phyloP scores from a whole-genome alignment of 1,140 invertebrate species.

The Orussus abietinus region DNA sequence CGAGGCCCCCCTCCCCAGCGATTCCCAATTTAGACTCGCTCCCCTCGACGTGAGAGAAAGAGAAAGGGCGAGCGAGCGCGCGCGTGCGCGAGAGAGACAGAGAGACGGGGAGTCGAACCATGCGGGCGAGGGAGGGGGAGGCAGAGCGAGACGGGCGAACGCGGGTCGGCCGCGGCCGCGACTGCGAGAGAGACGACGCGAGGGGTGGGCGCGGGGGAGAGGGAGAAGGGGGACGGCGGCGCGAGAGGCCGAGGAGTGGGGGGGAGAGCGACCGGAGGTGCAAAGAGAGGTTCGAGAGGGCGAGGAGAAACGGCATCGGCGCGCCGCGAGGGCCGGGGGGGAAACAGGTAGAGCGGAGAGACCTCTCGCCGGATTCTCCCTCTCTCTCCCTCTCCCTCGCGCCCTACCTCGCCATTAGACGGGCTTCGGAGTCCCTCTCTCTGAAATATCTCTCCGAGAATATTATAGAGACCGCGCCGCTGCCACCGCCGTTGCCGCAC shows the following conservation, averaged over 20 bases:
- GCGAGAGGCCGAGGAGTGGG: conserved; percentile 23
- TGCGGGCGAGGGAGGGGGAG: conserved; percentile 13
- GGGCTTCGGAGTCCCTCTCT: conserved; percentile 32
- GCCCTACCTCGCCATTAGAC: conserved; percentile 27
- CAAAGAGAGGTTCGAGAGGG: conserved; percentile 17
- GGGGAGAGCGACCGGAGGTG: conserved; percentile 18
- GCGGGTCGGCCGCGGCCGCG: background rate
- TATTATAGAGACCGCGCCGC: conserved; percentile 34
- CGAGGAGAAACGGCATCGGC: conserved; percentile 11
- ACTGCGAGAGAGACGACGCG: conserved; percentile 15
- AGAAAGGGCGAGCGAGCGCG: conserved; percentile 4
- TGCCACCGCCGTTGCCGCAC: conserved; percentile 26
- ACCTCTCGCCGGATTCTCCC: background rate
- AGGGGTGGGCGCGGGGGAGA: conserved; percentile 15
- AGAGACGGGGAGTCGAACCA: background rate
- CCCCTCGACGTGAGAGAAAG: conserved; percentile 23
- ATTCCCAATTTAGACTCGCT: conserved; percentile 44
- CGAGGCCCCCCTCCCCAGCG: conserved; percentile 21
- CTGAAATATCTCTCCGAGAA: conserved; percentile 43
- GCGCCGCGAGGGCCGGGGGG: too few species aligned
- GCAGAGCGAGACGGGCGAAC: conserved; percentile 15
- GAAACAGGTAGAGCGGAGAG: too few species aligned
- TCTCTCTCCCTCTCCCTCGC: conserved; percentile 14
- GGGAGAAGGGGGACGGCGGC: conserved; percentile 6
- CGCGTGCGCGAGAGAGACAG: background rate